phyloP scores from a whole-genome alignment of 1,140 invertebrate species.

The Oscheius sp. region DNA sequence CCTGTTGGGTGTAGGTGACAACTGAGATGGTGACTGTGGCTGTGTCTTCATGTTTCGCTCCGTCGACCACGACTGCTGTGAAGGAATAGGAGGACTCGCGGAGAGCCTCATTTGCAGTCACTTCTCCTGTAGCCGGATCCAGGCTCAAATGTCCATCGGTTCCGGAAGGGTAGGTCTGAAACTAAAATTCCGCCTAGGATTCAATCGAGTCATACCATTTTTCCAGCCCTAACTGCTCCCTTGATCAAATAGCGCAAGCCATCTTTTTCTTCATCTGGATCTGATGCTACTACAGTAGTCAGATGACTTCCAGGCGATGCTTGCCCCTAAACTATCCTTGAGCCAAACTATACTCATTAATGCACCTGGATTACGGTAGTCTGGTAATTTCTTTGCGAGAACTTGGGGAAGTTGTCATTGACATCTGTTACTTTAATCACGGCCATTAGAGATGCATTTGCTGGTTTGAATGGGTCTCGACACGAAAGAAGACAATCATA shows the following conservation, averaged over 20 bases:
- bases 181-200: neutral
- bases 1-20: constrained; percentile 34
- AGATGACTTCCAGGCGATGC: constrained; percentile 22
- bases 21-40: constrained; percentile 35
- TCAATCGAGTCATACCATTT: neutral
- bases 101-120: constrained; percentile 14
- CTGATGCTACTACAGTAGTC: constrained; percentile 24
- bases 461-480: constrained; percentile 30
- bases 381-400: constrained; percentile 26
- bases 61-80: constrained; percentile 22
- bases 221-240: constrained; percentile 2
- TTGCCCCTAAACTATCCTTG: constrained; percentile 7
- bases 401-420: constrained; percentile 36
- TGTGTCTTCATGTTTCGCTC: constrained; percentile 26
- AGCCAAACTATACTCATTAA: neutral
- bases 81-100: constrained; percentile 32
- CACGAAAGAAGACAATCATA: constrained; percentile 31
- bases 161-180: constrained; percentile 2
- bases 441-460: constrained; percentile 13
- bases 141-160: constrained; percentile 8
- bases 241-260: constrained; percentile 30
- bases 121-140: constrained; percentile 12
- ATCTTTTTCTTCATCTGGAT: constrained; percentile 25
- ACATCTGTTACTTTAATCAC: constrained; percentile 26
- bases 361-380: constrained; percentile 17